Evolutionary conservation across 2,113 vertebrate species (phyloP), one percentile per base, ranked within the genome.

Genomic region (Phrynosoma blainvillii): DNA sequence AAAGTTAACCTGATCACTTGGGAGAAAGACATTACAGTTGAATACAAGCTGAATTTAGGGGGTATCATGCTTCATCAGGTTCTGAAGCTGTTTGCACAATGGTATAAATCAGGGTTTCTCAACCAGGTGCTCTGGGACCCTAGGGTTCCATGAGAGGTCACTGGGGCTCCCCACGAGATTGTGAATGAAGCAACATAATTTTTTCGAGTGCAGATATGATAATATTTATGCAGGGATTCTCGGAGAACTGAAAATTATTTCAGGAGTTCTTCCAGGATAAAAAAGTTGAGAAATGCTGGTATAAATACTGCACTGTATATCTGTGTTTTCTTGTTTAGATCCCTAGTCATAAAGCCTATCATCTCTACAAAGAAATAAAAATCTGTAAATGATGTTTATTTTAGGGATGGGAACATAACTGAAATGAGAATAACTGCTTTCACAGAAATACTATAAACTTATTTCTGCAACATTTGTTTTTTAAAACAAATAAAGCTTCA

Each of bases 391-490:
- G 8, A 16, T 4, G 68, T 3, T 6, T 21, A 59, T 86, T 79
- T 81, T 78, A 32, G 65, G 74, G 13, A 82, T 59, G 59, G 32
- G 59, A 80, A 13, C 16, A 59, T 25, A 81, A 73, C 25, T 75
- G 0, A 92, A 89, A 56, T 70, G 86, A 23, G 40, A 65, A 89
- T 10, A 40, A 36, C 40, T 86, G 75, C 71, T 92, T 78, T 32
- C 56, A 21, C 42, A 36, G 27, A 66, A 77, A 82, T 2, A 65
- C 52, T n/a, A n/a, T 87, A 81, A 82, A 30, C 25, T 66, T 14
- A 16, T 78, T 59, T 70, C 42, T 3, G 65, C 78, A 92, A 92
- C 47, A 79, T 87, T 89, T 91, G 20, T 62, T 82, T 91, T 23
- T 16, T 91, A 88, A 62, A 47, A 47, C 47, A 47, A 47, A 47